Percentiles rank a stretch among this genome's conserved stretches.
These are phyloP conservation scores for Sarcoramphus papa DNA, from an alignment of 2,797 vertebrate species.

Conservation along the genomic window DNA sequence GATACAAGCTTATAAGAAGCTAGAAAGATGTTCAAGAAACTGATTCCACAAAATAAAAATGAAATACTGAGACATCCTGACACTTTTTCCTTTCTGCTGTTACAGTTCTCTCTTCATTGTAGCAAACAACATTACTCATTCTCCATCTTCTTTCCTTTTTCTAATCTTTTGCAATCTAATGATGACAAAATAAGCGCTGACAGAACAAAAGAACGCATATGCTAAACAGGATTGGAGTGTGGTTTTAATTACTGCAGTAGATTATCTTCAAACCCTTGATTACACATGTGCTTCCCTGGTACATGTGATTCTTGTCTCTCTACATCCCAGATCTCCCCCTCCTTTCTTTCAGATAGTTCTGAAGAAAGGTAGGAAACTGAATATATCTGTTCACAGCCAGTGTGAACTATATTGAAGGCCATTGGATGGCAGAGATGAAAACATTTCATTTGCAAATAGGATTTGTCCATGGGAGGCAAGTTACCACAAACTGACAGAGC, in stretches of 20 bases:
- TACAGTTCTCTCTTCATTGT: not conserved
- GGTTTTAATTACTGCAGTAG: conserved; percentile 48
- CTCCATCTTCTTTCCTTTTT: not conserved
- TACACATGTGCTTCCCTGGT: conserved; percentile 20
- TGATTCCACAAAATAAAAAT: not conserved
- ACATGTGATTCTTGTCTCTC: not conserved
- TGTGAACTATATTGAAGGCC: not conserved
- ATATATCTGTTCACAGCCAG: not conserved
- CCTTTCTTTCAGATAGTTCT: not conserved
- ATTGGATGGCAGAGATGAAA: not conserved
- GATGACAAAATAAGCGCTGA: not conserved
- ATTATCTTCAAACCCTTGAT: conserved; percentile 13
- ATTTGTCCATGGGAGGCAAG: not conserved
- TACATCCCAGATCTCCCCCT: not conserved
- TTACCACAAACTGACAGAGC: not conserved
- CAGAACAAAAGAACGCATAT: conserved; percentile 6
- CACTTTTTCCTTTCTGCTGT: not conserved
- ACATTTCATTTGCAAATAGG: not conserved
- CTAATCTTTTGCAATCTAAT: not conserved
- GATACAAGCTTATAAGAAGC: not conserved
- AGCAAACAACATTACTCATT: not conserved
- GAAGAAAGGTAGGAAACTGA: not conserved
- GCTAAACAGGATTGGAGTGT: not conserved
- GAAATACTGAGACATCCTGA: not conserved
- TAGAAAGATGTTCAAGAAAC: not conserved